Conservation (phyloP, 2,888 invertebrate species). For the Himalopsyche japonica region DNA sequence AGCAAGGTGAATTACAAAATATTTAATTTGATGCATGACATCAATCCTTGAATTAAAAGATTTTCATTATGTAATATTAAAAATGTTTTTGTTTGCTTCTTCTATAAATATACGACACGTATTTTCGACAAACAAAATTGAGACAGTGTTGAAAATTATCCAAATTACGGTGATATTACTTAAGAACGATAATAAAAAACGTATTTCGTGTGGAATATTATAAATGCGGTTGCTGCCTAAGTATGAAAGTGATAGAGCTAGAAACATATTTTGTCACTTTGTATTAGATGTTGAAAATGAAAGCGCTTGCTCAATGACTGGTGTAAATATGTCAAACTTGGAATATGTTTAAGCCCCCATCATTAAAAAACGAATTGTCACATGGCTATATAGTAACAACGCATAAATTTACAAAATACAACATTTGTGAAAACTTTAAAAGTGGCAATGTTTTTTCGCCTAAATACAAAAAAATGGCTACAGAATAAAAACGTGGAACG, state of each 20-base stretch:
- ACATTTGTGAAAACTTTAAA: not conserved
- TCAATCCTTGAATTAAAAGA: not conserved
- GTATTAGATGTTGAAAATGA: slow-evolving; percentile 17
- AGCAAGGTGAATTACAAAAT: not conserved
- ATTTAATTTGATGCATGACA: not conserved
- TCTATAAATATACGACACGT: too few relatives aligned
- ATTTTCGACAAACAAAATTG: too few relatives aligned
- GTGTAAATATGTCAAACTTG: slow-evolving; percentile 26
- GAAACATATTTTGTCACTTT: not conserved
- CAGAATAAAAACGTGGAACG: too few relatives aligned
- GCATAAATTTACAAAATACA: not conserved
- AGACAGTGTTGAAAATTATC: too few relatives aligned
- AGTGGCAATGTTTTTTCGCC: too few relatives aligned
- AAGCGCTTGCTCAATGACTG: slow-evolving; percentile 16
- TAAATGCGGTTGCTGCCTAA: too few relatives aligned
- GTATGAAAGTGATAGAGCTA: not conserved
- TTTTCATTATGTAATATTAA: not conserved
- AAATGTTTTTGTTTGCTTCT: not conserved
- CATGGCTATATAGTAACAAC: not conserved
- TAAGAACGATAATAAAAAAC: too few relatives aligned
- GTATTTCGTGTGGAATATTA: too few relatives aligned
- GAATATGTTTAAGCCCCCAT: slow-evolving; percentile 6
- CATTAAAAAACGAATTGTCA: not conserved
- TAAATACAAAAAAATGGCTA: too few relatives aligned
- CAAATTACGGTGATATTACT: too few relatives aligned